Evolutionary conservation across 2,113 vertebrate genomes (phyloP), one percentile per base, ranked within the genome.

Genomic region (Silurus meridionalis): DNA sequence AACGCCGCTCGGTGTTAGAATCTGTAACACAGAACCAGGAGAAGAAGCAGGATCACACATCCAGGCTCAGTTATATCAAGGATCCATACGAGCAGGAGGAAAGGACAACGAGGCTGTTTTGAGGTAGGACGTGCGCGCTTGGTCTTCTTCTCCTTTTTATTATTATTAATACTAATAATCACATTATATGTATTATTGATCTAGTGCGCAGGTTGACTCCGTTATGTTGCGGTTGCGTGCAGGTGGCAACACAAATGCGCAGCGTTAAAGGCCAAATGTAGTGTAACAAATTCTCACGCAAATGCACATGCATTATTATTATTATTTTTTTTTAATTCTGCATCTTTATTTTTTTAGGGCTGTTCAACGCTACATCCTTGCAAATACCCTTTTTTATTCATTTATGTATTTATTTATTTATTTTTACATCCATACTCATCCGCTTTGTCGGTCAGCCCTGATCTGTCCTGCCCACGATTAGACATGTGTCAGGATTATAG

Each of bases 1-100:
- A 89, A 83, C n/a, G 89, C 85, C 89, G 92, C 93, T 90, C 88
- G 89, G 87, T 57, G 69, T 77, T 74, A 23, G 84, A 87, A 79
- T 79, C 46, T 13, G 57, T 79, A 90, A 92, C 87, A 87, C 89
- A 88, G 91, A 89, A 86, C 80, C 87, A 91, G 64, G 37, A 37
- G 37, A 66, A 71, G 82, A 80, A 86, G 89, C 61, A 90, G 88
- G 11, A 93, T 88, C 92, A 91, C 92, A 81, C 84, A 48, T 85
- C 86, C 87, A 86, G 90, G 91, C 19, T 90, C 87, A 84, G 84
- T 21, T 64, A 67, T 23, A 66, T 25, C 37, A 57, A 52, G 63
- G 66, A 58, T 19, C 72, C 28, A 58, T 67, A 28, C n/a, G 53
- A 72, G 82, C 57, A 46, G 61, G 72, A 79, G 53, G 8, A n/a